Evolutionary conservation across 1,140 invertebrate species (phyloP).

Genomic region (Drosophila nannoptera): DNA sequence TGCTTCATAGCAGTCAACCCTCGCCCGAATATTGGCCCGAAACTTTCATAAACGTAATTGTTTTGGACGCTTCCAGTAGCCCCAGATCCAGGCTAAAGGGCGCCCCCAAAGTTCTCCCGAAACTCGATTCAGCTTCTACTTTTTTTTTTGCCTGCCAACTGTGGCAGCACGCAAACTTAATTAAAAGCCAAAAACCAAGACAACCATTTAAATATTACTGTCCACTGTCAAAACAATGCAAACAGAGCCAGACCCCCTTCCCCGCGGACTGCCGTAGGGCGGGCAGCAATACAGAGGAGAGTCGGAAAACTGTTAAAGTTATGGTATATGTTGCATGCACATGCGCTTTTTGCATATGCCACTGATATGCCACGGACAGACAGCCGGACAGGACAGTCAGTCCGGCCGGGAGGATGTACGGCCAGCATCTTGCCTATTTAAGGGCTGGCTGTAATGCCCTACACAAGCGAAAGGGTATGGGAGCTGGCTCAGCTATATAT

Average conservation of each 20-base stretch:
- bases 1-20: slow-evolving; percentile 14
- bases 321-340: slow-evolving; percentile 43
- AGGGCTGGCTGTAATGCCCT: too few relatives aligned
- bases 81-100: not conserved
- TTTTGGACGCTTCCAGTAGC: slow-evolving; percentile 11
- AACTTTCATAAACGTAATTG: slow-evolving; percentile 66
- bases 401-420: slow-evolving; percentile 4
- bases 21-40: slow-evolving; percentile 57
- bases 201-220: slow-evolving; percentile 50
- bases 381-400: slow-evolving; percentile 6
- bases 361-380: slow-evolving; percentile 61
- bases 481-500: too few relatives aligned
- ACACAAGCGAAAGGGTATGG: too few relatives aligned
- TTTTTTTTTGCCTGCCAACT: slow-evolving; percentile 23
- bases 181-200: slow-evolving; percentile 52
- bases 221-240: slow-evolving; percentile 36
- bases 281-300: not conserved
- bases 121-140: slow-evolving; percentile 43
- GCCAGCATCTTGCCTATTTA: not conserved
- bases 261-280: not conserved
- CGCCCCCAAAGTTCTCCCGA: slow-evolving; percentile 28
- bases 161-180: slow-evolving; percentile 48
- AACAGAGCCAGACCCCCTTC: not conserved
- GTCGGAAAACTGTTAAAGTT: slow-evolving; percentile 49
- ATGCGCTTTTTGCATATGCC: slow-evolving; percentile 42